These are phyloP conservation scores for Eristalis intricaria DNA, from an alignment of 2,888 invertebrate species.

Conservation along the genomic window DNA sequence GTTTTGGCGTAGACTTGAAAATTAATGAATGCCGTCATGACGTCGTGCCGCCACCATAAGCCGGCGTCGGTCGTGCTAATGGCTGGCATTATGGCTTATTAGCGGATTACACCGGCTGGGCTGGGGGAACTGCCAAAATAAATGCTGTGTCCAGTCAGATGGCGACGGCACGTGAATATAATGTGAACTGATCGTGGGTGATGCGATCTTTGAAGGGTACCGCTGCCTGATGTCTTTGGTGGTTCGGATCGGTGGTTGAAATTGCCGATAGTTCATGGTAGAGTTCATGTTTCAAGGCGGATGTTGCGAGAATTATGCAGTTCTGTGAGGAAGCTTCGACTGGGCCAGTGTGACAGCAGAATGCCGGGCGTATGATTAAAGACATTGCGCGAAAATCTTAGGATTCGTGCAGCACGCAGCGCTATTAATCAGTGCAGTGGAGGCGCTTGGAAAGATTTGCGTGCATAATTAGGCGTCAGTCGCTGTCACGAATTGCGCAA, in stretches of 20 bases:
- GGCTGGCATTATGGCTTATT: constrained; percentile 50
- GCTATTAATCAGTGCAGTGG: constrained; percentile 27
- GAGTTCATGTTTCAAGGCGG: neutral
- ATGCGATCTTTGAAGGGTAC: constrained; percentile 9
- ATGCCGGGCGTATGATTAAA: neutral
- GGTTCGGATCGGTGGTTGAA: neutral
- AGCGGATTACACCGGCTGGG: neutral
- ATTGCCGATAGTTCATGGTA: neutral
- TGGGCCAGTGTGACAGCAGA: neutral
- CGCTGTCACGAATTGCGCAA: neutral
- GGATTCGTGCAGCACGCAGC: constrained; percentile 59
- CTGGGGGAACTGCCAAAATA: constrained; percentile 40
- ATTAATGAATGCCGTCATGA: constrained; percentile 53
- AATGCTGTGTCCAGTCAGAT: constrained; percentile 25
- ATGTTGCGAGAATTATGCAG: neutral
- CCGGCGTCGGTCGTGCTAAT: constrained; percentile 36
- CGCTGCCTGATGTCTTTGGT: neutral
- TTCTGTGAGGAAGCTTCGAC: neutral
- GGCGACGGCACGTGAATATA: constrained; percentile 34
- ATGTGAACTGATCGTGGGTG: constrained; percentile 57
- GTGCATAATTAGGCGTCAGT: constrained; percentile 7
- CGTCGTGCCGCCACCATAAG: constrained; percentile 4
- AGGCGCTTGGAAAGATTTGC: neutral
- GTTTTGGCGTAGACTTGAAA: constrained; percentile 63
- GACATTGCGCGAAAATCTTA: constrained; percentile 45